These are phyloP conservation scores for Penelope pileata DNA, from an alignment of 2,113 vertebrate species.

Conservation along the genomic window DNA sequence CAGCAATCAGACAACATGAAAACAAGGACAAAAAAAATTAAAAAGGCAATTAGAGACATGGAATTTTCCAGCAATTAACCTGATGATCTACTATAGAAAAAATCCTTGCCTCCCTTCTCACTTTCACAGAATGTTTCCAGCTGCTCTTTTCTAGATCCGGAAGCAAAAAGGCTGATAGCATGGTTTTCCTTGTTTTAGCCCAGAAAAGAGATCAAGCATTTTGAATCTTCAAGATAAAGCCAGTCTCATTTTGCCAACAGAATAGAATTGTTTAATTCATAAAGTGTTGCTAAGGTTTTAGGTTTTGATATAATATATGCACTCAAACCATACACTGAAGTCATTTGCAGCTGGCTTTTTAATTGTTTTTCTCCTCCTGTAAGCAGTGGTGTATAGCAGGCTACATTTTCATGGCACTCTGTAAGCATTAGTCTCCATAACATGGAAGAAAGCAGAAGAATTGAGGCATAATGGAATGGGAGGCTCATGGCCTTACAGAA, in stretches of 20 bases:
- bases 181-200: not conserved
- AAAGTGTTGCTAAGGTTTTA: not conserved
- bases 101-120: not conserved
- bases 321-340: not conserved
- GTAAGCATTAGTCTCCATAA: not conserved
- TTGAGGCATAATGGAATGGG: not conserved
- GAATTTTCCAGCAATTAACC: not conserved
- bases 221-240: not conserved
- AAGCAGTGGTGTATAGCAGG: not conserved
- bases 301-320: not conserved
- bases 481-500: not conserved
- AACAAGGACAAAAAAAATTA: not conserved
- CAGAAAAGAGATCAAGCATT: not conserved
- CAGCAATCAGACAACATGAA: not conserved
- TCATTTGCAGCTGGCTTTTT: not conserved
- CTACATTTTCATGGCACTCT: not conserved
- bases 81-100: not conserved
- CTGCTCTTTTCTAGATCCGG: not conserved
- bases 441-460: not conserved
- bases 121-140: not conserved
- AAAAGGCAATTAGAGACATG: not conserved
- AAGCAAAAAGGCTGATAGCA: not conserved
- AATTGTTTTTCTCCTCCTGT: not conserved
- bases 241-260: not conserved
- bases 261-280: not conserved